Evolutionary conservation across 1,140 invertebrate species (phyloP).

Genomic region (Forficula auricularia): DNA sequence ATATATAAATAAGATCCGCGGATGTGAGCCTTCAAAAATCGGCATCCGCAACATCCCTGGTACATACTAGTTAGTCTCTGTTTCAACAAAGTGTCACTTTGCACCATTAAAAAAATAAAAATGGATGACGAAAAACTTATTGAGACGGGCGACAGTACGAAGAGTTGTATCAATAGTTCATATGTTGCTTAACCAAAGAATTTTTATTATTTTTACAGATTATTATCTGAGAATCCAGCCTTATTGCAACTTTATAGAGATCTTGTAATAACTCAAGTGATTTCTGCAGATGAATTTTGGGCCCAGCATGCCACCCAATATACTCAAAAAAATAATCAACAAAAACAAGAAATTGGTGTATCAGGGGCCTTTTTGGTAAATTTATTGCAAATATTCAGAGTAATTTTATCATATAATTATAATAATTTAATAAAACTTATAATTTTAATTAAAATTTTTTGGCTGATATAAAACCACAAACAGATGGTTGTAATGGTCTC

Average conservation of each 20-base stretch:
- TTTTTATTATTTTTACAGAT: constrained; percentile 26
- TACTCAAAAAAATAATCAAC: constrained; percentile 47
- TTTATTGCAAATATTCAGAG: not conserved
- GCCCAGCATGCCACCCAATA: constrained; percentile 63
- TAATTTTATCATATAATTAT: not conserved
- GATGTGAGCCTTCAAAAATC: no score
- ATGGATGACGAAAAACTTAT: no score
- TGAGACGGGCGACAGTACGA: no score
- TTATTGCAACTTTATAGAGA: constrained; percentile 77
- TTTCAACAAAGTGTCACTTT: not conserved
- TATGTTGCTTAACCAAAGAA: constrained; percentile 1
- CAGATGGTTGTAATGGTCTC: constrained; percentile 90
- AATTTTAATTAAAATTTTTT: no score
- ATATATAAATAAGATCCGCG: no score
- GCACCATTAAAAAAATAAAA: no score
- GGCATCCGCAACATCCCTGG: no score
- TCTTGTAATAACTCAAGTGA: constrained; percentile 82
- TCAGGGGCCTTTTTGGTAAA: constrained; percentile 64
- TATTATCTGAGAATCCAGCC: constrained; percentile 66
- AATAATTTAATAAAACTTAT: constrained; percentile 5
- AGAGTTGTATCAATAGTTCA: no score
- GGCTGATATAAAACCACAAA: constrained; percentile 91
- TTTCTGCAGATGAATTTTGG: constrained; percentile 95
- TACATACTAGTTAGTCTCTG: no score
- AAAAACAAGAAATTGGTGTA: constrained; percentile 70